Base-by-base conservation (phyloP, 2,113 vertebrate species). In the Callospermophilus lateralis region DNA sequence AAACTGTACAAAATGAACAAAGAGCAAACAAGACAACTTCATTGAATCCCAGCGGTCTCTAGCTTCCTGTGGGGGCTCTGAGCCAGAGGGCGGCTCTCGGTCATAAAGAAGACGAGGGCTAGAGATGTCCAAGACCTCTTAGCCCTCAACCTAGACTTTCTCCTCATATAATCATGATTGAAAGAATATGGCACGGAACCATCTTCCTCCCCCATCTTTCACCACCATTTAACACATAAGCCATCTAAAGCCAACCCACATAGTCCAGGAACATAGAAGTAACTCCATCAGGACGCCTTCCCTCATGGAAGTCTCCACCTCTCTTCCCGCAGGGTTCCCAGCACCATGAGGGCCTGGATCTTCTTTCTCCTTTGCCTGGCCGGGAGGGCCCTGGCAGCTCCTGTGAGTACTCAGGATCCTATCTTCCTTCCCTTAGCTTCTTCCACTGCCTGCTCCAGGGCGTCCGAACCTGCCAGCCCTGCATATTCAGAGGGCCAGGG, bases 261-360 rank as follows among this genome's bases (percentile, higher is more conserved):
- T 12, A 1, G 32, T 58, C 26, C 45, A 68, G 77, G 42, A 67
- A 39, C 58, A 42, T 63, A 3, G 48, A 39, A 55, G 55, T 37
- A 42, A 4, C n/a, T 61, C 42, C 20, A 3, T 24, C 5, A 4
- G 3, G 77, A 37, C 32, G 19, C 48, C 34, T 22, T 22, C 7
- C 58, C 24, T 39, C 72, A 34, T 55, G 61, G 34, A 84, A 1
- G 1, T 73, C 24, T 55, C 73, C 0, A 2, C 78, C 93, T 89
- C 77, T 96, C 42, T 32, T 91, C 97, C 88, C 53, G 22, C 97
- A 99, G 98, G 95, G 98, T 98, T 98, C 98, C 98, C 97, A 98
- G 98, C 98, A 99, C 98, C 98, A 99, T 99, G 99, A 99, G 98
- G 98, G 98, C 99, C 98, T 99, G 99, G 99, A 98, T 99, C 24